Conservation (phyloP, 2,888 invertebrate genomes). For the Lasioglossum pauxillum region DNA sequence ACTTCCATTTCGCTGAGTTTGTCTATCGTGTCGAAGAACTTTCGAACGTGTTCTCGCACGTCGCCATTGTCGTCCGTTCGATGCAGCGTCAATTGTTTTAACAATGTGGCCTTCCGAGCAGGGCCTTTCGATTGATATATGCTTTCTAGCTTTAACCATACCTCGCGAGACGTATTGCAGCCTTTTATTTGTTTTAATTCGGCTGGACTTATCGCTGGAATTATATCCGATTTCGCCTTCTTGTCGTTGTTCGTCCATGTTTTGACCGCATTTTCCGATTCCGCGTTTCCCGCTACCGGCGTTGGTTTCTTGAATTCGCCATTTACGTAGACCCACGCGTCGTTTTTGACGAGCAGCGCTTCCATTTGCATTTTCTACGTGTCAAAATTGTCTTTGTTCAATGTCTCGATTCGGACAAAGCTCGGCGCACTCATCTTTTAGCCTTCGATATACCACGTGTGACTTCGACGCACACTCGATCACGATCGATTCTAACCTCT, state of each 20-base stretch:
- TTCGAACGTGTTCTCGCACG: too few relatives aligned
- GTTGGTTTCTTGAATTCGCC: too few relatives aligned
- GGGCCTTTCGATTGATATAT: background rate
- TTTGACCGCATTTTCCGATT: background rate
- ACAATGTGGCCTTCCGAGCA: background rate
- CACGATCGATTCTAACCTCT: too few relatives aligned
- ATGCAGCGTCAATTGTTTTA: background rate
- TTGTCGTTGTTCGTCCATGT: background rate
- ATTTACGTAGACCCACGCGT: background rate
- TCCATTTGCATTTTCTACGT: background rate
- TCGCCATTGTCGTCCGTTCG: too few relatives aligned
- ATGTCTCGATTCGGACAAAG: background rate
- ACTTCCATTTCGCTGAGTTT: background rate
- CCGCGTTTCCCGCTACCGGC: background rate
- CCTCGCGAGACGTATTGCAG: too few relatives aligned
- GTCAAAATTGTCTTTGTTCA: background rate
- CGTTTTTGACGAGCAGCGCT: background rate
- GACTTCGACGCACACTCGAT: too few relatives aligned
- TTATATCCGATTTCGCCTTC: background rate
- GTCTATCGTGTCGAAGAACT: too few relatives aligned
- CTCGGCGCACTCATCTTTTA: too few relatives aligned
- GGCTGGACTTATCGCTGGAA: background rate
- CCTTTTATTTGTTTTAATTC: background rate
- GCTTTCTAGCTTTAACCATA: too few relatives aligned
- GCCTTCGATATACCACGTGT: too few relatives aligned